Percentiles rank a stretch among this genome's conserved stretches.
Evolutionary conservation across 1,140 invertebrate species (phyloP).

Genomic region (Drosophila jambulina): DNA sequence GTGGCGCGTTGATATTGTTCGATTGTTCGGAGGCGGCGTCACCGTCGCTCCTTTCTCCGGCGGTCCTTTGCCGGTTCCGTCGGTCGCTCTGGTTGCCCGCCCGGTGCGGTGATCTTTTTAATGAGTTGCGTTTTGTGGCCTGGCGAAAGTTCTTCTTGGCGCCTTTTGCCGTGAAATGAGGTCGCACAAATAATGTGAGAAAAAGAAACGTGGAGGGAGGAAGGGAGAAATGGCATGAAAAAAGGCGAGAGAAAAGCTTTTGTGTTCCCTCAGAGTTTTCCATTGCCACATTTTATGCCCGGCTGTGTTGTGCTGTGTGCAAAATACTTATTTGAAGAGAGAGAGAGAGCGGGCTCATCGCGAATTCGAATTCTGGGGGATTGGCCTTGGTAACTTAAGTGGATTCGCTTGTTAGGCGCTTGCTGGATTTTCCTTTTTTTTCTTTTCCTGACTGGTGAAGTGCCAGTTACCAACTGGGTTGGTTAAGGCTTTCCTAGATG

Average conservation of each 20-base stretch:
- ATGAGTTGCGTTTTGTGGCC: constrained; percentile 77
- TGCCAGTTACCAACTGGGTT: constrained; percentile 38
- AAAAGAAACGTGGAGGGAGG: constrained; percentile 8
- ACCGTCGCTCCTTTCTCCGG: constrained; percentile 21
- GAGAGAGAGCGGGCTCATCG: constrained; percentile 33
- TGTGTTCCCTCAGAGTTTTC: constrained; percentile 38
- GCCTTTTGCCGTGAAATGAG: constrained; percentile 71
- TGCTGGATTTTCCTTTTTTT: constrained; percentile 11
- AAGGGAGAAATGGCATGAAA: constrained; percentile 1
- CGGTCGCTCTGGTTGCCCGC: constrained; percentile 36
- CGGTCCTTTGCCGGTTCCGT: constrained; percentile 29
- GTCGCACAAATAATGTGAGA: constrained; percentile 44
- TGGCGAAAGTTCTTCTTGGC: constrained; percentile 67
- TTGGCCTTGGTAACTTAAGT: constrained; percentile 61
- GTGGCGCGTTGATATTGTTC: constrained; percentile 76
- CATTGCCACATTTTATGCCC: constrained; percentile 29
- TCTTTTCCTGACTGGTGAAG: constrained; percentile 6
- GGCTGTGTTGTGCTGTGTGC: constrained; percentile 30
- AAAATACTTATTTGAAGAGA: constrained; percentile 43
- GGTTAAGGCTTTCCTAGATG: constrained; percentile 29
- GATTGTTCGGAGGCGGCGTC: constrained; percentile 66
- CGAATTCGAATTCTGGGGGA: constrained; percentile 46
- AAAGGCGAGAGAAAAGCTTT: constrained; percentile 45
- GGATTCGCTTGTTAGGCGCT: constrained; percentile 52
- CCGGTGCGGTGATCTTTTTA: constrained; percentile 74